These are phyloP conservation scores for Cavia porcellus DNA, from an alignment of 2,113 vertebrate genomes.

Conservation along the genomic window DNA sequence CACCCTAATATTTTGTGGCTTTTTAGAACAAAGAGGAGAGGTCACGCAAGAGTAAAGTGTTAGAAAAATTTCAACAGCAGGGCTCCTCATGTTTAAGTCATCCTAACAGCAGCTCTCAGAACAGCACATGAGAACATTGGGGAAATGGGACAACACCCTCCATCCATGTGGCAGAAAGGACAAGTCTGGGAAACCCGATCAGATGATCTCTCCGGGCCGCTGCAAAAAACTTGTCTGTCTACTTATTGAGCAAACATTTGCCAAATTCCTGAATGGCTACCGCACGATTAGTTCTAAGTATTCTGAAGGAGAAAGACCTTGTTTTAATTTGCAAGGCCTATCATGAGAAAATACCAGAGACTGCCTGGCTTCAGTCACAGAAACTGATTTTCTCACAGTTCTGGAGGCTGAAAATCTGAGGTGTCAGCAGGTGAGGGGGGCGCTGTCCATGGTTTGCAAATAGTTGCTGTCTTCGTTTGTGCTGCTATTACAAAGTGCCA, in stretches of 20 bases:
- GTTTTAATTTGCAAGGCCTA: neutral
- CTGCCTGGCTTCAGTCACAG: neutral
- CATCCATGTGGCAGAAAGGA: conserved; percentile 56
- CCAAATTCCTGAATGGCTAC: neutral
- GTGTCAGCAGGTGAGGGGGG: neutral
- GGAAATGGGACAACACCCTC: conserved; percentile 26
- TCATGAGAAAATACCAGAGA: neutral
- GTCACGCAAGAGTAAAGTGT: conserved; percentile 23
- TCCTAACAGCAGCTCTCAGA: neutral
- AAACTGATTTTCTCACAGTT: conserved; percentile 16
- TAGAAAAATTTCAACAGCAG: conserved; percentile 43
- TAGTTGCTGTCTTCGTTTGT: neutral
- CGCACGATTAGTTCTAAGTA: neutral
- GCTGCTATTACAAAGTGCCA: too few relatives aligned
- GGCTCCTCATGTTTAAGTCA: conserved; percentile 13
- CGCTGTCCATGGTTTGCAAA: neutral
- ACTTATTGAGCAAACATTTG: neutral
- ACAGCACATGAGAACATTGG: conserved; percentile 29
- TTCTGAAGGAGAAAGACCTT: neutral
- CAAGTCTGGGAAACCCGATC: conserved; percentile 2
- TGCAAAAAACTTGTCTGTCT: neutral
- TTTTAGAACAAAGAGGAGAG: conserved; percentile 14
- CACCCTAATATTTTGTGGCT: neutral
- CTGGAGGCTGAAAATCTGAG: neutral
- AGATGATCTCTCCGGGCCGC: neutral